Percentiles rank a stretch among this genome's conserved stretches.
Conservation (phyloP, 2,888 invertebrate genomes). For the Pediacus dermestoides region DNA sequence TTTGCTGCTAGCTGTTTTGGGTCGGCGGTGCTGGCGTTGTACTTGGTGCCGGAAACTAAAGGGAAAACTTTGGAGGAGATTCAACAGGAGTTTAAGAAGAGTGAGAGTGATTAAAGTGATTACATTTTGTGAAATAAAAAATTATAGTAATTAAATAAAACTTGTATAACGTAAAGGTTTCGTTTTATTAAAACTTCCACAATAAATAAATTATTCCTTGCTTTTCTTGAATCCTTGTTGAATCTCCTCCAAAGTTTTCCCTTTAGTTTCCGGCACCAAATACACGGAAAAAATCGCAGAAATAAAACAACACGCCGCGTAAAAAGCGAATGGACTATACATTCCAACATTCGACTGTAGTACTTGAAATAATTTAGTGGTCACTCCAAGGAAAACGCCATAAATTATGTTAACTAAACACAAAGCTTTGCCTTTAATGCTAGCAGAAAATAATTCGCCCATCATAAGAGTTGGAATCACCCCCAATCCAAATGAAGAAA, state of each 20-base stretch:
- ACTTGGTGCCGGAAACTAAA: slow-evolving; percentile 41
- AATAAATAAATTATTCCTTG: too few species aligned
- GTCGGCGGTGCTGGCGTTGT: slow-evolving; percentile 31
- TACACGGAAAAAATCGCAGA: slow-evolving; percentile 31
- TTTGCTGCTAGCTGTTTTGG: slow-evolving; percentile 33
- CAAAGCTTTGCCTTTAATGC: slow-evolving; percentile 33
- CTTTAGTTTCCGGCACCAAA: slow-evolving; percentile 41
- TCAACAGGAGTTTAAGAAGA: slow-evolving; percentile 37
- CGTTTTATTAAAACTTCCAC: too few species aligned
- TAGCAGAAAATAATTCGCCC: slow-evolving; percentile 39
- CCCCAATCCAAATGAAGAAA: slow-evolving; percentile 33
- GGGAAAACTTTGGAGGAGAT: slow-evolving; percentile 42
- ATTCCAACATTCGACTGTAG: slow-evolving; percentile 33
- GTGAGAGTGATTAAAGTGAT: too few species aligned
- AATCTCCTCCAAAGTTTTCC: slow-evolving; percentile 42
- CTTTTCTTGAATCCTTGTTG: too few species aligned
- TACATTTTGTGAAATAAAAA: too few species aligned
- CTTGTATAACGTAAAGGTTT: too few species aligned
- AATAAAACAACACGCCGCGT: slow-evolving; percentile 29
- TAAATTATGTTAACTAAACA: slow-evolving; percentile 31
- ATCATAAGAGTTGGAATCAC: slow-evolving; percentile 38
- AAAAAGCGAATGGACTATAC: slow-evolving; percentile 37
- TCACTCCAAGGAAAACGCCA: slow-evolving; percentile 26
- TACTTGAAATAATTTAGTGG: slow-evolving; percentile 38
- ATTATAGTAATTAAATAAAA: too few species aligned